Conservation (phyloP, 2,888 invertebrate genomes). For the Acanthoscelides obtectus region DNA sequence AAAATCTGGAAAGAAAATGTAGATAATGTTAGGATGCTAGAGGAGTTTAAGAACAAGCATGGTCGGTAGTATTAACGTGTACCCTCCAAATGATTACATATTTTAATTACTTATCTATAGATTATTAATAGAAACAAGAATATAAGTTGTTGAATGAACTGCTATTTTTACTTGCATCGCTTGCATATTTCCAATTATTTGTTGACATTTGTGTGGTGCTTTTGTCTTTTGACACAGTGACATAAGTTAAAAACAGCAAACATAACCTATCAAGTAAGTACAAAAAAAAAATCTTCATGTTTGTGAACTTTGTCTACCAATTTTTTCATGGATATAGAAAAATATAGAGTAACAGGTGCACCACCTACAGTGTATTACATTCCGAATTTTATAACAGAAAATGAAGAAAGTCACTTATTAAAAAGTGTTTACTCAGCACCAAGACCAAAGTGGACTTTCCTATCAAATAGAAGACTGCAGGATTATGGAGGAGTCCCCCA, state of each 20-base stretch:
- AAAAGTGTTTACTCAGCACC: conserved; percentile 74
- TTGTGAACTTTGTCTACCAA: no score
- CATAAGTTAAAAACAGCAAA: neutral
- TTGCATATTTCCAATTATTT: no score
- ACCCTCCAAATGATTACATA: no score
- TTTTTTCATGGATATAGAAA: conserved; percentile 29
- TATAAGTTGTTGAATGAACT: no score
- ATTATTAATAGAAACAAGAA: neutral
- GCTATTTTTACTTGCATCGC: no score
- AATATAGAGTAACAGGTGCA: conserved; percentile 45
- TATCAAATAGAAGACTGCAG: conserved; percentile 87
- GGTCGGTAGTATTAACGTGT: neutral
- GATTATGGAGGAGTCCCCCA: conserved; percentile 98
- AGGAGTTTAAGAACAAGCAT: conserved; percentile 6
- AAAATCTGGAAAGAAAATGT: conserved; percentile 6
- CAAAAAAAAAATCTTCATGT: conserved; percentile 4
- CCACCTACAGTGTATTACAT: conserved; percentile 72
- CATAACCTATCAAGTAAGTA: neutral
- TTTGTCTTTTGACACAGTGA: no score
- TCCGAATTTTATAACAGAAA: conserved; percentile 76
- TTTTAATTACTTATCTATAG: no score
- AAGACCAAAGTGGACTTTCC: conserved; percentile 92
- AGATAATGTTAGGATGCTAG: conserved; percentile 1
- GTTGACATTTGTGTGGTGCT: no score
- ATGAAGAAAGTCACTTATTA: conserved; percentile 68